Evolutionary conservation across 2,797 vertebrate species (phyloP).

Genomic region (Tolypeutes matacus): DNA sequence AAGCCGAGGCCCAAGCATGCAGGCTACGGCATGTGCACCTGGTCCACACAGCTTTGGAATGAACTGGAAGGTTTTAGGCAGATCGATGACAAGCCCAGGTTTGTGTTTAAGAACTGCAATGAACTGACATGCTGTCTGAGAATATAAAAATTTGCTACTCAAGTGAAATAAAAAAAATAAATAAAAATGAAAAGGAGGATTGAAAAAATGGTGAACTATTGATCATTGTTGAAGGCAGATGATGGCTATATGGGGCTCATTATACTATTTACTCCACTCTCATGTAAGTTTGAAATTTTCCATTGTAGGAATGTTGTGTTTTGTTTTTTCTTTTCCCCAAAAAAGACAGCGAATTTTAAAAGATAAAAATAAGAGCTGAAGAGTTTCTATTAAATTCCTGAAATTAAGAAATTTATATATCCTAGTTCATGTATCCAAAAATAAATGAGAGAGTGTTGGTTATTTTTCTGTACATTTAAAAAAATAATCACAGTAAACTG

Average conservation of each 20-base stretch:
- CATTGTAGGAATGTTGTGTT: not conserved
- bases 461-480: not conserved
- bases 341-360: not conserved
- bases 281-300: not conserved
- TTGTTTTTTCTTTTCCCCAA: too few relatives aligned
- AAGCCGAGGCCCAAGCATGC: rapidly evolving
- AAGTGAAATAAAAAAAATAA: constrained; percentile 4
- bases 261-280: not conserved
- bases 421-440: constrained; percentile 42
- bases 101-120: not conserved
- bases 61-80: not conserved
- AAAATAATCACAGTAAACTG: constrained; percentile 9
- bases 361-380: not conserved
- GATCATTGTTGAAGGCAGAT: not conserved
- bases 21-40: not conserved
- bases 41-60: too few relatives aligned
- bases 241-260: not conserved
- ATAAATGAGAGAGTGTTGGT: not conserved
- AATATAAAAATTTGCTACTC: not conserved
- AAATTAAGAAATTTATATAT: constrained; percentile 1
- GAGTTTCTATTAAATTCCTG: not conserved
- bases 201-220: not conserved
- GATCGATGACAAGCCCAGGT: not conserved
- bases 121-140: not conserved
- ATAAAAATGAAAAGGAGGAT: not conserved